Evolutionary conservation across 2,888 invertebrate genomes (phyloP).

Genomic region (Serripes groenlandicus): DNA sequence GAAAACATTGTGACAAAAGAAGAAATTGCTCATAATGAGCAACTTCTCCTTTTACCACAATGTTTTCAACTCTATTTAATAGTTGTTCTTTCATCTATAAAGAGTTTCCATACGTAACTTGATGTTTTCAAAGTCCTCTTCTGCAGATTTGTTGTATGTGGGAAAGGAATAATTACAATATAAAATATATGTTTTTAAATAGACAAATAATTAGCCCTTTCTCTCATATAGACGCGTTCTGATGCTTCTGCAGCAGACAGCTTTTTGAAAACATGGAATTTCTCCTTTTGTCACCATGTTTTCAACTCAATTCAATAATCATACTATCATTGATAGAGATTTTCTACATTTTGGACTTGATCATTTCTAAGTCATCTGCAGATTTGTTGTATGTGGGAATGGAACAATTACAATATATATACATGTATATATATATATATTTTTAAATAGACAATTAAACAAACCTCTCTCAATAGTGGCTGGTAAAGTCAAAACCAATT

Average conservation of each 20-base stretch:
- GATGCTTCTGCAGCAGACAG: no score
- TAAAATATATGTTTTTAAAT: not conserved
- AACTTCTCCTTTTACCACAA: not conserved
- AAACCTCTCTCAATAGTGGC: constrained; percentile 94
- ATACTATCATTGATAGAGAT: no score
- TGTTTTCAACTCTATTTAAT: not conserved
- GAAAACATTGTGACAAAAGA: no score
- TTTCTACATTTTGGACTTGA: no score
- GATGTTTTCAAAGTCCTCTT: not conserved
- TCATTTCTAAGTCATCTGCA: not conserved
- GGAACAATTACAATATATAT: not conserved
- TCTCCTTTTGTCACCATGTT: not conserved
- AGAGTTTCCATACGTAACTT: no score
- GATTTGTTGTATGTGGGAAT: not conserved
- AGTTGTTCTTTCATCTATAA: no score
- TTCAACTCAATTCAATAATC: no score
- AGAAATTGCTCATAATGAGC: not conserved
- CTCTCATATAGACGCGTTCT: no score
- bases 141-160: not conserved
- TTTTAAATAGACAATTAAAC: not conserved
- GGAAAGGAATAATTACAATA: not conserved
- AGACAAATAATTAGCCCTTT: constrained; percentile 89
- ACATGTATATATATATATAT: not conserved
- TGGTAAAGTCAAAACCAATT: constrained; percentile 94
- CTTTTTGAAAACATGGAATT: no score